Percentiles rank a stretch among this genome's conserved stretches.
Conservation (phyloP, 2,888 invertebrate genomes). For the Tetropium fuscum region DNA sequence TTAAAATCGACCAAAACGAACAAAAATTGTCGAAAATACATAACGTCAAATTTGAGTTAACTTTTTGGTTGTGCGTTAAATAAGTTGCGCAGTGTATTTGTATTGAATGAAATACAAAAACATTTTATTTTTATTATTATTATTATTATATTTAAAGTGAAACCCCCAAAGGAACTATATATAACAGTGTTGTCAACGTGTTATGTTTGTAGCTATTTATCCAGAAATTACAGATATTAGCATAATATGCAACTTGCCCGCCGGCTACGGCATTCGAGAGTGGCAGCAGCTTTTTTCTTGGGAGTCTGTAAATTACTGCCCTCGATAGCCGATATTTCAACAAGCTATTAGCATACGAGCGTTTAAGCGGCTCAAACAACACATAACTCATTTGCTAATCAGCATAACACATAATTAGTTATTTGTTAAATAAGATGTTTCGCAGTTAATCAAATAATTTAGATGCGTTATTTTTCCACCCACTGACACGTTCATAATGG, state of each 20-base stretch:
- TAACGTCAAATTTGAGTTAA: no score
- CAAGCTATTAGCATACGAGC: constrained; percentile 51
- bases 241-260: constrained; percentile 29
- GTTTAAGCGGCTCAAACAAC: constrained; percentile 49
- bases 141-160: no score
- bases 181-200: neutral
- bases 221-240: constrained; percentile 40
- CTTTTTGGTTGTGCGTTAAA: no score
- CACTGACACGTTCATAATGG: constrained; percentile 39
- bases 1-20: no score
- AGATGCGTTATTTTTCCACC: constrained; percentile 32
- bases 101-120: no score
- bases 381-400: constrained; percentile 60
- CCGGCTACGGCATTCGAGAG: constrained; percentile 40
- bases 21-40: no score
- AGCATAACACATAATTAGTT: constrained; percentile 58
- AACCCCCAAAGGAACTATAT: no score
- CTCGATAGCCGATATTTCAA: constrained; percentile 54
- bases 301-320: constrained; percentile 50
- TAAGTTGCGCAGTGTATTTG: no score
- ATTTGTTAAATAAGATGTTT: constrained; percentile 56
- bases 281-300: constrained; percentile 48
- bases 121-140: no score
- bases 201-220: constrained; percentile 2
- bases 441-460: constrained; percentile 47